phyloP scores from a whole-genome alignment of 2,888 invertebrate species.

The Brenthis ino region DNA sequence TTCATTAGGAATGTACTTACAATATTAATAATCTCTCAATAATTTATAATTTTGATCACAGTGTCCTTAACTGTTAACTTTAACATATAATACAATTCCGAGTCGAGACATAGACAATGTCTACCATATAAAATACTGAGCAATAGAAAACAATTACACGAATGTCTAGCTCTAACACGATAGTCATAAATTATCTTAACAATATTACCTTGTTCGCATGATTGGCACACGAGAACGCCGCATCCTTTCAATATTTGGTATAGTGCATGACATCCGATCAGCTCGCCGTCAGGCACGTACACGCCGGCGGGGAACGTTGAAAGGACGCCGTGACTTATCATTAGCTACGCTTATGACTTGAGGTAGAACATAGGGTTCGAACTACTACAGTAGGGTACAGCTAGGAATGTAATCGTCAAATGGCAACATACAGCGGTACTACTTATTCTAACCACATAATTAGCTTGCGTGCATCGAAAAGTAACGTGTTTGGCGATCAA shows the following conservation, averaged over 20 bases:
- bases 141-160: slow-evolving; percentile 79
- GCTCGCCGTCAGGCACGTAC: slow-evolving; percentile 17
- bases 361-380: slow-evolving; percentile 78
- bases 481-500: slow-evolving; percentile 49
- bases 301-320: slow-evolving; percentile 41
- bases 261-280: slow-evolving; percentile 40
- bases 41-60: slow-evolving; percentile 83
- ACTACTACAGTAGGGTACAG: slow-evolving; percentile 74
- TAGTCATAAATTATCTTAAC: slow-evolving; percentile 74
- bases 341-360: slow-evolving; percentile 66
- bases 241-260: slow-evolving; percentile 77
- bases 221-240: slow-evolving; percentile 74
- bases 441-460: slow-evolving; percentile 65
- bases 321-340: slow-evolving; percentile 74
- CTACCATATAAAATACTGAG: slow-evolving; percentile 79
- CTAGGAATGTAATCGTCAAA: slow-evolving; percentile 78
- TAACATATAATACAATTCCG: slow-evolving; percentile 80
- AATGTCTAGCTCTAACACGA: slow-evolving; percentile 71
- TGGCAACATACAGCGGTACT: slow-evolving; percentile 76
- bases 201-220: slow-evolving; percentile 76
- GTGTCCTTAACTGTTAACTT: slow-evolving; percentile 80
- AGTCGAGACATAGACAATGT: slow-evolving; percentile 64
- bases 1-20: slow-evolving; percentile 80
- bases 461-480: slow-evolving; percentile 57
- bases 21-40: slow-evolving; percentile 81